A percentile compares a stretch with the other conserved stretches of the same genome.
These are phyloP conservation scores for Mastigias papua DNA, from an alignment of 30 jellyfish, hydroid and myxozoan genomes.

Conservation along the genomic window DNA sequence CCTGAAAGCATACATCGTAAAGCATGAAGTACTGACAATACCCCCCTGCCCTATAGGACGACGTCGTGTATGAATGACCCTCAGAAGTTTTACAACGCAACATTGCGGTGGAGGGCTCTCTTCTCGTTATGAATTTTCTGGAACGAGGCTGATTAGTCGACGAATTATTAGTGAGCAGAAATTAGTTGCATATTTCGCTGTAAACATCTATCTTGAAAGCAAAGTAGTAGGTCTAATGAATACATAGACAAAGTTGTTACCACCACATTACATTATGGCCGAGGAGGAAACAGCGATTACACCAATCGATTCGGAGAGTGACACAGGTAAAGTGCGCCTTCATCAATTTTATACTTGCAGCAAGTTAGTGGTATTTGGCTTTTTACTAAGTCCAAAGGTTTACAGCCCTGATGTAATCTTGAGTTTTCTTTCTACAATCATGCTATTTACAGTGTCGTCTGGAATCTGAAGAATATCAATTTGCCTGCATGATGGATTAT, in stretches of 20 bases:
- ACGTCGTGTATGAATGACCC: too few species aligned
- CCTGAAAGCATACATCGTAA: too few species aligned
- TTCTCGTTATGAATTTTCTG: neutral
- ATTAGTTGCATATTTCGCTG: neutral
- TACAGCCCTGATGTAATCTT: too few species aligned
- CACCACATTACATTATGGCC: neutral
- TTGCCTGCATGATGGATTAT: too few species aligned
- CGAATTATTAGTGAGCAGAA: neutral
- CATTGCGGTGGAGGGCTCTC: too few species aligned
- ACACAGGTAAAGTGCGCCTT: neutral
- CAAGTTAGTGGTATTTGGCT: neutral
- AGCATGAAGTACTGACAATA: too few species aligned
- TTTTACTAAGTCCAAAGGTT: too few species aligned
- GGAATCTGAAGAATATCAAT: too few species aligned
- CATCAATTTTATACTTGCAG: neutral
- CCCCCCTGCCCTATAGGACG: too few species aligned
- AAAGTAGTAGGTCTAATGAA: neutral
- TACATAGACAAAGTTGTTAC: neutral
- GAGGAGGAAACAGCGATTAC: conserved; percentile 11
- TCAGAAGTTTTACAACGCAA: too few species aligned
- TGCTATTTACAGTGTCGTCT: too few species aligned
- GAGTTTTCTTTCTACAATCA: too few species aligned
- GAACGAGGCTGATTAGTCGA: neutral
- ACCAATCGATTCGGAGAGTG: conserved; percentile 3
- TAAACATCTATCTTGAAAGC: neutral